Percentiles rank a stretch among this genome's conserved stretches.
phyloP scores from a whole-genome alignment of 2,888 invertebrate species.

The Teleiodes luculella region DNA sequence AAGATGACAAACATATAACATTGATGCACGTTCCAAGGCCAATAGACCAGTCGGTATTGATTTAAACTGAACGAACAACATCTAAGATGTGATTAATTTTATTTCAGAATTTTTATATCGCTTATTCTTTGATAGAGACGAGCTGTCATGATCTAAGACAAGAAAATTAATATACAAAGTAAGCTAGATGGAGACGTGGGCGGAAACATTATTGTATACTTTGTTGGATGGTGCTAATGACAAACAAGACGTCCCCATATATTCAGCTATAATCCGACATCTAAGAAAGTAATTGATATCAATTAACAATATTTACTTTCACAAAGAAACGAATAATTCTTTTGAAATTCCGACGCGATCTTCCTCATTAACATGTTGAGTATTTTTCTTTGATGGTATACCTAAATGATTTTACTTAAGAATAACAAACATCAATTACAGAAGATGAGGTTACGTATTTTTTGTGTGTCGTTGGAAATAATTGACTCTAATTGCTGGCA shows the following conservation, averaged over 20 bases:
- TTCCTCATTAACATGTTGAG: not conserved
- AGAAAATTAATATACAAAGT: conserved; percentile 9
- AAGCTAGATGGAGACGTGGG: conserved; percentile 1
- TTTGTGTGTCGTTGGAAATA: not conserved
- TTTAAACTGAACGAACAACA: conserved; percentile 1
- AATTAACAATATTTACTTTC: conserved; percentile 12
- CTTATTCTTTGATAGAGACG: not conserved
- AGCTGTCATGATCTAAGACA: conserved; percentile 5
- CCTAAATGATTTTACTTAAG: conserved; percentile 15
- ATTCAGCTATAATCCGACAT: conserved; percentile 12
- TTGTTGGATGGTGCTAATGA: not conserved
- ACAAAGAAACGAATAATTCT: conserved; percentile 5
- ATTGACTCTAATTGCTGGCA: conserved; percentile 1
- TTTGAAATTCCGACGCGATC: not conserved
- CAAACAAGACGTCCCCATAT: conserved; percentile 4
- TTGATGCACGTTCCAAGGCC: conserved; percentile 64
- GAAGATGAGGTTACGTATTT: not conserved
- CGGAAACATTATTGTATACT: conserved; percentile 1
- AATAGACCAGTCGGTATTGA: conserved; percentile 37
- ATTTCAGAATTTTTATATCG: not conserved
- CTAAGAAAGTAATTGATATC: conserved; percentile 18
- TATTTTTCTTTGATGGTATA: conserved; percentile 20
- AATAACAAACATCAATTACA: conserved; percentile 5
- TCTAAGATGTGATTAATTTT: not conserved
- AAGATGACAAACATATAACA: conserved; percentile 59